Evolutionary conservation across 1,140 invertebrate species (phyloP).

Genomic region (Sipha flava): DNA sequence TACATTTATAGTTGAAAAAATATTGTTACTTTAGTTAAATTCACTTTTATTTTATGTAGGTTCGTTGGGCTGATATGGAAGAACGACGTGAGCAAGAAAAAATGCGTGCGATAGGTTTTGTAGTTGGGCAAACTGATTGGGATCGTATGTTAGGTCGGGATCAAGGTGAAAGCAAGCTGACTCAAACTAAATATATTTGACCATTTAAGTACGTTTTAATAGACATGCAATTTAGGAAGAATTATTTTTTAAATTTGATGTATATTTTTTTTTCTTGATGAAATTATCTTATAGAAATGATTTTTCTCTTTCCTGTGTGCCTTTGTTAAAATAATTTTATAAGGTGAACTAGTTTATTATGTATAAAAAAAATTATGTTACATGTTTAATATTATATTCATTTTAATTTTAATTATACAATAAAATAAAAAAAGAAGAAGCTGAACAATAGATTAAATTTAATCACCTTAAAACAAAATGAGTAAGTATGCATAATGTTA

Average conservation of each 20-base stretch:
- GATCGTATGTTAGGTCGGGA: constrained; percentile 85
- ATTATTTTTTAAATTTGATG: not conserved
- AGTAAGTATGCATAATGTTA: not conserved
- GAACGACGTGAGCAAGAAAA: constrained; percentile 80
- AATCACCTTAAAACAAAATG: not conserved
- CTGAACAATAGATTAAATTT: constrained; percentile 10
- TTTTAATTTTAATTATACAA: not conserved
- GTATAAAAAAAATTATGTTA: not conserved
- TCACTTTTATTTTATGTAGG: constrained; percentile 60
- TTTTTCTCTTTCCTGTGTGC: not conserved
- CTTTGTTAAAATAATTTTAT: not conserved
- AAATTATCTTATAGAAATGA: not conserved
- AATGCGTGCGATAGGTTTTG: constrained; percentile 86
- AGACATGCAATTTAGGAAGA: not conserved
- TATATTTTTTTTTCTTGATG: not conserved
- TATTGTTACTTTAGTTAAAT: too few relatives aligned
- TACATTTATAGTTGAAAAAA: too few relatives aligned
- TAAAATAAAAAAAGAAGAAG: constrained; percentile 12
- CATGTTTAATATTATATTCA: not conserved
- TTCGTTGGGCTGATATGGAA: constrained; percentile 95
- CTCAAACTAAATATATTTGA: constrained; percentile 88
- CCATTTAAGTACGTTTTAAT: constrained; percentile 17
- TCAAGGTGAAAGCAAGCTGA: constrained; percentile 77
- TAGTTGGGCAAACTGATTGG: constrained; percentile 92
- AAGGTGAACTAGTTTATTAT: not conserved